Conservation (phyloP, 2,888 invertebrate species). For the Odiellus spinosus region DNA sequence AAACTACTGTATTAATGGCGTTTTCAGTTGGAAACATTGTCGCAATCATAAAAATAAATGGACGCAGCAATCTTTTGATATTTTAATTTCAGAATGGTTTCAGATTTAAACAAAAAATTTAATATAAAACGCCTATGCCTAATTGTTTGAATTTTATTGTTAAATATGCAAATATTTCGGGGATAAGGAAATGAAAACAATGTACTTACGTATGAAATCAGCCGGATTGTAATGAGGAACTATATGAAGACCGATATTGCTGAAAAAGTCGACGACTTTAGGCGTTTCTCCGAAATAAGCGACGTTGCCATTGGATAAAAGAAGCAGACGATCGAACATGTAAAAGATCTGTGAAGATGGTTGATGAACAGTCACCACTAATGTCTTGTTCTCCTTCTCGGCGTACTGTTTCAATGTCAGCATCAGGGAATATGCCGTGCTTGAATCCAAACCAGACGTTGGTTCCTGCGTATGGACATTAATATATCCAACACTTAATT, state of each 20-base stretch:
- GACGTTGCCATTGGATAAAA: conserved; percentile 21
- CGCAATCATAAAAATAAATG: too few relatives aligned
- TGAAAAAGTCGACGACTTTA: conserved; percentile 55
- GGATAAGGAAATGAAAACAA: too few relatives aligned
- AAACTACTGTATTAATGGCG: too few relatives aligned
- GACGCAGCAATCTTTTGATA: too few relatives aligned
- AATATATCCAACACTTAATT: too few relatives aligned
- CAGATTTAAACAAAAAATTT: too few relatives aligned
- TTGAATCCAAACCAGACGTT: conserved; percentile 64
- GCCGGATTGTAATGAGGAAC: conserved; percentile 66
- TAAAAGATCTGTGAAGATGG: conserved; percentile 70
- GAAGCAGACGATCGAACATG: conserved; percentile 56
- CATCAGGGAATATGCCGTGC: conserved; percentile 57
- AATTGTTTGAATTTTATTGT: too few relatives aligned
- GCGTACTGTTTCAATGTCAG: conserved; percentile 54
- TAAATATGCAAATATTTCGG: too few relatives aligned
- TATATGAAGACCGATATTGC: conserved; percentile 49
- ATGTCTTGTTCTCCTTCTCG: conserved; percentile 55
- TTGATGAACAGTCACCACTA: conserved; percentile 63
- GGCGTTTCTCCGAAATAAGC: conserved; percentile 59
- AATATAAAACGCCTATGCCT: too few relatives aligned
- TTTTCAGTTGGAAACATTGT: too few relatives aligned
- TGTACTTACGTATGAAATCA: conserved; percentile 57
- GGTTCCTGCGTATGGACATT: conserved; percentile 65
- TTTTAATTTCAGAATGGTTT: too few relatives aligned